Evolutionary conservation across 2,113 vertebrate species (phyloP).

Genomic region (Antechinus flavipes): DNA sequence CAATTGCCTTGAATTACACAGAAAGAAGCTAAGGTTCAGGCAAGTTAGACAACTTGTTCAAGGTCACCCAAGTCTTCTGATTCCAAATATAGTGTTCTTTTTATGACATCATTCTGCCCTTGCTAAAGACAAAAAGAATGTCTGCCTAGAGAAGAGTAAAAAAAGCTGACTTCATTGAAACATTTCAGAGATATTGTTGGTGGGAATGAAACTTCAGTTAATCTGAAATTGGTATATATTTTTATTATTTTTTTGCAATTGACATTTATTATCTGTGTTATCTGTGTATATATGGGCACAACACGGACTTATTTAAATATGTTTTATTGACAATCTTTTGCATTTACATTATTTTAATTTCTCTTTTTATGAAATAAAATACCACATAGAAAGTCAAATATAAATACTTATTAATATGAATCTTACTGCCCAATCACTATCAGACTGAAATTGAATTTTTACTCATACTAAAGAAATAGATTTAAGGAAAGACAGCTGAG

Average conservation of each 20-base stretch:
- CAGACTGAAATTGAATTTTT: not conserved
- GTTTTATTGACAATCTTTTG: not conserved
- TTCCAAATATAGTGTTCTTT: not conserved
- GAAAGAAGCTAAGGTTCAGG: not conserved
- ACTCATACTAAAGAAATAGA: not conserved
- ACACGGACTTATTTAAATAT: not conserved
- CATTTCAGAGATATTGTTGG: not conserved
- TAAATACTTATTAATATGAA: not conserved
- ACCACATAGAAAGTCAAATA: not conserved
- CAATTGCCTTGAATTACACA: not conserved
- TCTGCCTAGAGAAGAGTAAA: not conserved
- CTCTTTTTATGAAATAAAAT: not conserved
- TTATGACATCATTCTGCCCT: not conserved
- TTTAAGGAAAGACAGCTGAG: not conserved
- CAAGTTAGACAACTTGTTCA: not conserved
- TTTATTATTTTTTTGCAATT: not conserved
- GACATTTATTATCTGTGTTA: not conserved
- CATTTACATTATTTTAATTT: not conserved
- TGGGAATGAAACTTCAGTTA: not conserved
- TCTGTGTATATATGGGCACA: not conserved
- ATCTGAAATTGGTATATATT: not conserved
- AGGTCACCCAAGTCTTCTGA: not conserved
- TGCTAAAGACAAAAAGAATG: not conserved
- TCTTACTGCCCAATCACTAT: not conserved
- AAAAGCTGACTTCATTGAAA: not conserved